Evolutionary conservation across 2,888 invertebrate species (phyloP), one percentile per base, ranked within the genome.

Genomic region (Parochlus steinenii): DNA sequence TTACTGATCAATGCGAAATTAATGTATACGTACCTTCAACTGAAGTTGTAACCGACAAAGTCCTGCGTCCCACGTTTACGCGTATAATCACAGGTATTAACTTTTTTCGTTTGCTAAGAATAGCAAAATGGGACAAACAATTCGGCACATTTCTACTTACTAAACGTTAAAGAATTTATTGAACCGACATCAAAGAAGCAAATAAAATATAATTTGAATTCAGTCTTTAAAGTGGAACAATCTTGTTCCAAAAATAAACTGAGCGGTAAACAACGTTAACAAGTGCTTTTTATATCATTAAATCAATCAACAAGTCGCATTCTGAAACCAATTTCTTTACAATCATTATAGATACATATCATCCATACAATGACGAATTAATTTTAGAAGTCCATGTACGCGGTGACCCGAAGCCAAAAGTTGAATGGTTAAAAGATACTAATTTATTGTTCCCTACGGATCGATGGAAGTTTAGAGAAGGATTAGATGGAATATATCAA

Each of bases 371-470:
- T 44, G 28, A 82, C 52, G 78, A 82, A 54, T 56, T 85, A 36
- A 66, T 74, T 30, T 58, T 86, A 42, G 82, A 83, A 54, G 86
- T 86, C 53, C 79, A 77, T 45, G 71, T 83, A 20, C 63, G 83
- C 38, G 77, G 79, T 26, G 72, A 76, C 49, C 70, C 74, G 1
- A 77, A 79, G 41, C 74, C 81, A 33, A 63, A 62, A 28, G 64
- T 82, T 19, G 65, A 71, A 40, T 86, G 86, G 86, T 69, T 70
- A 42, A 80, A 74, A 55, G 77, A 85, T 54, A 77, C 76, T 31
- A 51, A 62, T 45, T 43, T 28, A 28, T 11, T 34, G 3, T 16
- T 28, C 3, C 19, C 34, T 6, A 11, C 7, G 5, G 24, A 23
- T 7, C 34, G 34, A 6, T 34, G 28, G 22, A 14, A 25, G 6